Evolutionary conservation across 2,888 invertebrate genomes (phyloP).

Genomic region (Heliothis peltigera): DNA sequence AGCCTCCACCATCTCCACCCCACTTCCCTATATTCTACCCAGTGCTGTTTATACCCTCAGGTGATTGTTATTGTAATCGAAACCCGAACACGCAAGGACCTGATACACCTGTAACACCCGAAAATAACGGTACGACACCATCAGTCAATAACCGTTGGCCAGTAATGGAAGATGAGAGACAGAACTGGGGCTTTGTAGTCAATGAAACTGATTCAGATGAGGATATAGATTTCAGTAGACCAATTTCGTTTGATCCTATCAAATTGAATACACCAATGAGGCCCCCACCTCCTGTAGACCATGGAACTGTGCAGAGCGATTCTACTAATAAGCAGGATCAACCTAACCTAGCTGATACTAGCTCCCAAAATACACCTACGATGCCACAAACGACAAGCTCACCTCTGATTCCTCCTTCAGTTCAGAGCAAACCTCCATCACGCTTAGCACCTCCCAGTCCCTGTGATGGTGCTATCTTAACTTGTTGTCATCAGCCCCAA

Average conservation of each 20-base stretch:
- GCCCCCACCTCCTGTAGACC: slow-evolving; percentile 76
- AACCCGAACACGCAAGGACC: slow-evolving; percentile 24
- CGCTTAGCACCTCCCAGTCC: slow-evolving; percentile 58
- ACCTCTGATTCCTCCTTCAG: slow-evolving; percentile 20
- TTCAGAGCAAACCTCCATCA: slow-evolving; percentile 16
- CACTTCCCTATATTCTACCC: slow-evolving; percentile 74
- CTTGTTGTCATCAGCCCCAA: slow-evolving; percentile 76
- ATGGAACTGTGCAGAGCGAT: slow-evolving; percentile 71
- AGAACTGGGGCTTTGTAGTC: slow-evolving; percentile 78
- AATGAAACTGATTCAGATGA: slow-evolving; percentile 67
- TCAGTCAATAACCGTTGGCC: slow-evolving; percentile 69
- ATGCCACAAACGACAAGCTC: slow-evolving; percentile 23
- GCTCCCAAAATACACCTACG: background rate
- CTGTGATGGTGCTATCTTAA: slow-evolving; percentile 79
- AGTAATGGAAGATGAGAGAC: slow-evolving; percentile 75
- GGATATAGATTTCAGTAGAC: slow-evolving; percentile 69
- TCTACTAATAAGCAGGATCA: slow-evolving; percentile 16
- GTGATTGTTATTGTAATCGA: slow-evolving; percentile 69
- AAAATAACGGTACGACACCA: slow-evolving; percentile 57
- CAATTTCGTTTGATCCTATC: slow-evolving; percentile 77
- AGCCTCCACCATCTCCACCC: slow-evolving; percentile 61
- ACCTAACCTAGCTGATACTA: slow-evolving; percentile 31
- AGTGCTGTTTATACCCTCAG: slow-evolving; percentile 71
- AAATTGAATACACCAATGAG: slow-evolving; percentile 62
- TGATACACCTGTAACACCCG: slow-evolving; percentile 15